These are phyloP conservation scores for Cinclus mexicanus DNA, from an alignment of 2,113 vertebrate species.

Conservation along the genomic window DNA sequence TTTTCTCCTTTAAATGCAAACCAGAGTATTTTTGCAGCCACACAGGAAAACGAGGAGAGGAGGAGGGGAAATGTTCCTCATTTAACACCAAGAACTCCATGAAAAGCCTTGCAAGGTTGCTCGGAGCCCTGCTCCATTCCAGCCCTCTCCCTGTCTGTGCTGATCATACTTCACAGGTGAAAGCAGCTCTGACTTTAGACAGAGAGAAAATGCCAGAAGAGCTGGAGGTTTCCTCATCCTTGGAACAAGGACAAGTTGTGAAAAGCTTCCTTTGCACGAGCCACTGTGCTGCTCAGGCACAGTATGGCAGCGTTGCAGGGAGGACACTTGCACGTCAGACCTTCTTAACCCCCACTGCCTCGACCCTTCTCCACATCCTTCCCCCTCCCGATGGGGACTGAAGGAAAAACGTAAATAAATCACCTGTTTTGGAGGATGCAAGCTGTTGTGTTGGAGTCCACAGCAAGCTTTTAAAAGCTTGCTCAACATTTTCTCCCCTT, in stretches of 20 bases:
- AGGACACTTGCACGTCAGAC: not conserved
- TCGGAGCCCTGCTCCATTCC: not conserved
- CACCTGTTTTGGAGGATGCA: not conserved
- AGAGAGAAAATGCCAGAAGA: constrained; percentile 57
- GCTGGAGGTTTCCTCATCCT: constrained; percentile 46
- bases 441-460: not conserved
- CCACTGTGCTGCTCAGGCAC: constrained; percentile 5
- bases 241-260: constrained; percentile 62
- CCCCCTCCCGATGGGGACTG: not conserved
- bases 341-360: constrained; percentile 33
- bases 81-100: constrained; percentile 55
- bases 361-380: not conserved
- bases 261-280: constrained; percentile 48
- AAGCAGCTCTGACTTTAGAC: constrained; percentile 39
- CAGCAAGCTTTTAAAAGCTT: not conserved
- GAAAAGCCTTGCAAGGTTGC: constrained; percentile 29
- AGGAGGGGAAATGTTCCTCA: constrained; percentile 50
- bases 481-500: not conserved
- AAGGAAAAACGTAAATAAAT: not conserved
- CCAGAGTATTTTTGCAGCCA: constrained; percentile 46
- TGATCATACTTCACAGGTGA: constrained; percentile 47
- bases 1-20: constrained; percentile 58
- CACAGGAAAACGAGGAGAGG: constrained; percentile 41
- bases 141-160: not conserved
- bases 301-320: constrained; percentile 44